Base-by-base conservation (phyloP, 2,797 vertebrate species). In the Triplophysa bombifrons region DNA sequence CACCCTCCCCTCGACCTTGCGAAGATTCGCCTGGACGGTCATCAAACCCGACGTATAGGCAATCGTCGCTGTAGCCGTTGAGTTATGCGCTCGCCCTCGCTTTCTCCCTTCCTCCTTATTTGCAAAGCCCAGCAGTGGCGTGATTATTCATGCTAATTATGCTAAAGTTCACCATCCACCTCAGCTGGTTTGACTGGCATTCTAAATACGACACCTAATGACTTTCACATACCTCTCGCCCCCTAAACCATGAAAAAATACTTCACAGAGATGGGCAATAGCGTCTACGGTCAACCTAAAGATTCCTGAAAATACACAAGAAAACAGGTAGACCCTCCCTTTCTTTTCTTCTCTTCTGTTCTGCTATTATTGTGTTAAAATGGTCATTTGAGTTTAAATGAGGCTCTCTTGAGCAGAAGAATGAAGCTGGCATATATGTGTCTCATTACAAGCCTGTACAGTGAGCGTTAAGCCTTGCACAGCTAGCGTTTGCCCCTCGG, bases 141-240 rank as follows among this genome's bases (percentile, higher is more conserved):
- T 92, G 92, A 94, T 94, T 93, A 90, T 88, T 88, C 84, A 88
- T 91, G 90, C 90, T 91, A 92, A 93, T 93, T 89, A 92, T 89
- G 89, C 90, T 90, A 87, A 87, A 88, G 90, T 91, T 93, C 90
- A 91, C 86, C 87, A 88, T 83, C 46, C 86, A 88, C 81, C 80
- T 67, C 88, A 89, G 89, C 89, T 86, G 85, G 84, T 90, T 82
- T 84, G 86, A 90, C 85, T 86, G 88, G 85, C 85, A 90, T 88
- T 85, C 72, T 78, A 87, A 80, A 86, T 85, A 87, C 82, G 83
- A 85, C 87, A 88, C 87, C 86, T 87, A 86, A 88, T 88, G 84
- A 85, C 88, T 88, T 82, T 80, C 82, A 83, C 75, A 64, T 80
- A 74, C 22, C n/a, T 27, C 34, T 27, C 20, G 58, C 19, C 60